These are phyloP conservation scores for Arctia plantaginis DNA, from an alignment of 2,888 invertebrate species.

Conservation along the genomic window DNA sequence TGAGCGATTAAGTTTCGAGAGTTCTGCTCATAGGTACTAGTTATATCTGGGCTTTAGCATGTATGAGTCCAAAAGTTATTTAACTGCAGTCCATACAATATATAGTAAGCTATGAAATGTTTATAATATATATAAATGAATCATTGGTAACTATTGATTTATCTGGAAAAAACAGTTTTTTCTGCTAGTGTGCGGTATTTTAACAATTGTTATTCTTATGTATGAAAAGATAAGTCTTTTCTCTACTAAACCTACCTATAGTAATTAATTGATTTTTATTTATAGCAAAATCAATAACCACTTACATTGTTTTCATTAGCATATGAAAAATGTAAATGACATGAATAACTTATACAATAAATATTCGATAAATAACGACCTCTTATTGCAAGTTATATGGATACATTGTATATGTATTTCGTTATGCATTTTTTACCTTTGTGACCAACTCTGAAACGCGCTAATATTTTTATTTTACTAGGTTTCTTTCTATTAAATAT, in stretches of 20 bases:
- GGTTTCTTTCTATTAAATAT: neutral
- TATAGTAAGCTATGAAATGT: neutral
- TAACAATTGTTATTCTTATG: no score
- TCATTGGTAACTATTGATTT: neutral
- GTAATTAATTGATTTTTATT: neutral
- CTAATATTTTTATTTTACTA: neutral
- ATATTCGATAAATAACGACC: neutral
- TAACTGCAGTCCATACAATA: neutral
- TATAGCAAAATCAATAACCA: neutral
- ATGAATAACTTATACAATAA: neutral
- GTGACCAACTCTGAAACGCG: neutral
- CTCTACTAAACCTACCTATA: neutral
- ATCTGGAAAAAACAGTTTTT: no score
- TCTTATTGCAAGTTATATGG: neutral
- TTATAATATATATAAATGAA: conserved; percentile 8
- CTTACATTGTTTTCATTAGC: neutral
- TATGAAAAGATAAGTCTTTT: neutral
- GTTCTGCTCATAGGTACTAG: neutral
- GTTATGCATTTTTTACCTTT: neutral
- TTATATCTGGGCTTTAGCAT: neutral
- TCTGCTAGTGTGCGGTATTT: no score
- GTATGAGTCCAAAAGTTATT: neutral
- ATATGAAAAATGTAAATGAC: neutral
- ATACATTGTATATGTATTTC: neutral
- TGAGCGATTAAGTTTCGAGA: neutral